Base-by-base conservation (phyloP, 2,113 vertebrate species). In the Fulica atra region DNA sequence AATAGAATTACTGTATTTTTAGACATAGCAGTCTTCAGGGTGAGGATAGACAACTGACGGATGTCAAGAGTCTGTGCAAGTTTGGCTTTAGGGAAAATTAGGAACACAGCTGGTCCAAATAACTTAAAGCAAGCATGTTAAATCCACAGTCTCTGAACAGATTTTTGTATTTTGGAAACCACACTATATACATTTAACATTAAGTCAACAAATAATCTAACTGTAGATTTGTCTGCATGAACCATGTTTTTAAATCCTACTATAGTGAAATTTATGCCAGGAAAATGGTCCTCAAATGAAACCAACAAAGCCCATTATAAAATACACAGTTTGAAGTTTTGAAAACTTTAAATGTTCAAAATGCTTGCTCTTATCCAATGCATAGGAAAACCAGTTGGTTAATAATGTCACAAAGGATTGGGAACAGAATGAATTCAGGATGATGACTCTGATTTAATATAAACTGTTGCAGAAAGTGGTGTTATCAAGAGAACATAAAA, bases 331-430 rank as follows among this genome's bases (percentile, higher is more conserved):
- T 36, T 63, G 26, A 89, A 77, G 60, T 90, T 93, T 90, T 90
- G 69, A 56, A 78, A 94, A 90, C 86, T 90, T 89, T 21, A 48
- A 66, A 73, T 84, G 56, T 86, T 40, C 40, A 70, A 74, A 89
- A 35, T 82, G 57, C 42, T 78, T 89, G 38, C 76, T 92, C 59
- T 86, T 82, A 65, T 15, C 50, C 88, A 93, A 18, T 78, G 72
- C 56, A 74, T 64, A 64, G 36, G 9, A 88, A 87, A 92, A 93
- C 11, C 74, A 82, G 74, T 95, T 96, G 91, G 73, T 77, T 92
- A 89, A 84, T 93, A 87, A 89, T 89, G 70, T 88, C 74, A 82
- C 70, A 88, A 85, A 57, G 82, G 81, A 31, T 50, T 89, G 28
- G 70, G 53, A 94, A 77, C n/a, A 44, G 81, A 92, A 91, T 85